Base-by-base conservation (phyloP, 1,140 invertebrate species). In the Probaryconus sp. region DNA sequence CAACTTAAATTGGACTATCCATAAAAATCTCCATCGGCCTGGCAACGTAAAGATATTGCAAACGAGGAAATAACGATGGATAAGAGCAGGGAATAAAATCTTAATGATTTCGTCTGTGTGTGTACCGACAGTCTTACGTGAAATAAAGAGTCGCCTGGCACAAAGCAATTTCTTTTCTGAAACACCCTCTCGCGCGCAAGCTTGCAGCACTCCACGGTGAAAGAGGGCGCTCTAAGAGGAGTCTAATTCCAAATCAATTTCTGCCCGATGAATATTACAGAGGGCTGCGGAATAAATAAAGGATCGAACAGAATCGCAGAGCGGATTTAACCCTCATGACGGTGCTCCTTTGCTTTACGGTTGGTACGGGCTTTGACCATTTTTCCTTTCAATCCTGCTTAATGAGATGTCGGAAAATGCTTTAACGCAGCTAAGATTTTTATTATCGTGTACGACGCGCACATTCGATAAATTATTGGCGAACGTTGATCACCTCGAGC, bases 171-270 rank as follows among this genome's bases (percentile, higher is more conserved):
- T 78, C 68, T 79, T 76, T 69, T 65, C 13, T 61, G 24, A 64
- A 63, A 70, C 64, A 70, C 53, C 55, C 65, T 72, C 56, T 43
- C 37, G 43, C 60, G 63, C 58, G 42, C 47, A 16, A 18, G 20
- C 60, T 65, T 9, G 48, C 40, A 43, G 43, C 11, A 48, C 53
- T 68, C 35, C 24, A 65, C 37, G 51, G 31, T 53, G 43, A 61
- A 71, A 70, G 72, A 70, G 67, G 75, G 65, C 64, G 61, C 43
- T 80, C 60, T 71, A 70, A 77, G 70, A 73, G 64, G 69, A 80
- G 71, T 81, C 77, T 84, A 83, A 84, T 83, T 82, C 77, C 75
- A 76, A 85, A 83, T 85, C 83, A 85, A 84, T 85, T 84, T 84
- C 82, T 81, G 55, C 60, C 33, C 78, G 78, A 83, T 85, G 83